Conservation (phyloP, 2,113 vertebrate genomes). For the Miniopterus natalensis region DNA sequence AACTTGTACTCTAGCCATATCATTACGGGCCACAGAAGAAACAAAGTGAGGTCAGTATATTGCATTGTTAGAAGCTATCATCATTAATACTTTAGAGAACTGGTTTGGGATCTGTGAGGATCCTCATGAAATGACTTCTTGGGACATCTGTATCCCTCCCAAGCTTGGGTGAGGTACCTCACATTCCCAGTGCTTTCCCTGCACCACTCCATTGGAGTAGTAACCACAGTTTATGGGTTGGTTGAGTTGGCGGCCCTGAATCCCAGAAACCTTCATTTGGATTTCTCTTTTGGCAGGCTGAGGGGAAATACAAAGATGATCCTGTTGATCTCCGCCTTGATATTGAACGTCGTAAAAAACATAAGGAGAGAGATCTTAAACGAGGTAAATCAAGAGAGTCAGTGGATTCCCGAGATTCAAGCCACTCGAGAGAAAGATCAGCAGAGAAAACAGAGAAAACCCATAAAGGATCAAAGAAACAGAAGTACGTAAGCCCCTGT, state of each 20-base stretch:
- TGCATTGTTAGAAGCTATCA: neutral
- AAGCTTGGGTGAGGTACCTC: neutral
- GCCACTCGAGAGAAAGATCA: conserved; percentile 92
- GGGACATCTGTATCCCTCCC: conserved; percentile 14
- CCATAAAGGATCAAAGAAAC: conserved; percentile 93
- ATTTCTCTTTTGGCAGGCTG: conserved; percentile 89
- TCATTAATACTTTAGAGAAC: neutral
- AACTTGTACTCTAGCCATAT: neutral
- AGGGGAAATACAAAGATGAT: conserved; percentile 94
- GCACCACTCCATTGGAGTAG: conserved; percentile 46
- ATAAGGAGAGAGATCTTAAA: conserved; percentile 93
- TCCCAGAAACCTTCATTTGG: conserved; percentile 74
- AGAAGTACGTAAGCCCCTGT: conserved; percentile 88
- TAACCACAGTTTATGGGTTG: conserved; percentile 73
- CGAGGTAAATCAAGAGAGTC: conserved; percentile 91
- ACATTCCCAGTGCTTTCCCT: conserved; percentile 35
- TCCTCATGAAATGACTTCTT: conserved; percentile 34
- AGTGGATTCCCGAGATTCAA: conserved; percentile 92
- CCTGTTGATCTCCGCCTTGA: conserved; percentile 96
- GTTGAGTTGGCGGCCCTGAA: conserved; percentile 56
- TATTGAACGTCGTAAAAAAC: conserved; percentile 98
- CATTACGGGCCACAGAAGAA: neutral
- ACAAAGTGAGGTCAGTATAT: neutral
- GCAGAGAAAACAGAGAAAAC: conserved; percentile 93
- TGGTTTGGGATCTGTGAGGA: neutral